phyloP scores from a whole-genome alignment of 2,888 invertebrate genomes.

The Trichopria drosophilae region DNA sequence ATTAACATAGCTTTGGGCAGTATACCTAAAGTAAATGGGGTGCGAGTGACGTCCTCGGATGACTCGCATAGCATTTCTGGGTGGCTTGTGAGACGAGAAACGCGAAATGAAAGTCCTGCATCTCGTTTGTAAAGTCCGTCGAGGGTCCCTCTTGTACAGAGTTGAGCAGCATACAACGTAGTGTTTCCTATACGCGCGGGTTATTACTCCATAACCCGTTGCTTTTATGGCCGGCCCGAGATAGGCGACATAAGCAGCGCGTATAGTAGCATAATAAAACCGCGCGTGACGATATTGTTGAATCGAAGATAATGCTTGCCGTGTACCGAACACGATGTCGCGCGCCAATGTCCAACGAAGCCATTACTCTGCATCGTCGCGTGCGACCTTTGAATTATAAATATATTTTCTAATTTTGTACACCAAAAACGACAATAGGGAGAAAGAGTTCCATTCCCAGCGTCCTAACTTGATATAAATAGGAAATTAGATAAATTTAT shows the following conservation, averaged over 20 bases:
- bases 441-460: no score
- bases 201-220: constrained; percentile 46
- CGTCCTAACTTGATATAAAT: no score
- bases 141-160: background rate
- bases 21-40: constrained; percentile 24
- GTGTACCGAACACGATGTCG: background rate
- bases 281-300: constrained; percentile 37
- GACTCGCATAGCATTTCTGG: constrained; percentile 5
- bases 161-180: background rate
- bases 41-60: constrained; percentile 31
- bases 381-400: no score
- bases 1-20: constrained; percentile 25
- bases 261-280: constrained; percentile 38
- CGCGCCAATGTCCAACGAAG: background rate
- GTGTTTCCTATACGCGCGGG: constrained; percentile 14
- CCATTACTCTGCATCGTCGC: no score
- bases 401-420: no score
- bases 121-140: background rate
- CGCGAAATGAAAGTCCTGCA: background rate
- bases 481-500: no score
- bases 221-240: constrained; percentile 41
- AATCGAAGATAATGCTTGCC: constrained; percentile 30
- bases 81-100: background rate
- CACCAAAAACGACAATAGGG: no score
- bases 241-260: constrained; percentile 37